Base-by-base conservation (phyloP, 1,140 invertebrate species). In the Wiebesia pumilae region DNA sequence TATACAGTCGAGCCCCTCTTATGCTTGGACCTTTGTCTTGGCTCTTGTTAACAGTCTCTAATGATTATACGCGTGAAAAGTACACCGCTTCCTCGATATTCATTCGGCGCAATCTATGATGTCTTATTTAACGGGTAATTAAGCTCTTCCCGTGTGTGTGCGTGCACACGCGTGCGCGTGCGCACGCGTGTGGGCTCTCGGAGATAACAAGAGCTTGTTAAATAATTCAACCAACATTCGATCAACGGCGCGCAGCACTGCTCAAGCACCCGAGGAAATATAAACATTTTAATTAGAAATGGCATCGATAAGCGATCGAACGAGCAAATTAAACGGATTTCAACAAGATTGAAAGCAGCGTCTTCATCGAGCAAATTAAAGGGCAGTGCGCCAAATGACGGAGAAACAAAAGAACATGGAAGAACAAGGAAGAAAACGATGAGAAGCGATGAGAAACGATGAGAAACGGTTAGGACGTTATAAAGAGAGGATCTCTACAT, bases 401-500 rank as follows among this genome's bases (percentile, higher is more conserved):
- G 27, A 62, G 27, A 2, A 27, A 27, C 58, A 27, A 62, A 27
- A 3, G 24, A 54, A 16, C 27, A 27, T 38, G 4, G 12, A 79
- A 14, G 47, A 33, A 35, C 33, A 47, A 27, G 10, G 19, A 2
- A 81, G 24, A 14, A 27, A 81, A 27, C 19, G 21, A 65, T 4
- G 79, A 3, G 21, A n/a, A 30, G 77, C 19, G 19, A n/a, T 14
- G 35, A 81, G 30, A 51, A 71, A 35, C 3, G 30, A 54, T 33
- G 47, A 62, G 51, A 35, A 51, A 54, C 24, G 33, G 35, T 24
- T 9, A 69, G 38, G 21, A 69, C n/a, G 40, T 30, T 43, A 81
- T 40, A 43, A 54, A 83, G 47, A 21, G 47, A 73, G 67, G 43
- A 51, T 30, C 38, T 85, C 33, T 71, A 83, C 81, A 87, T 85